Conservation (phyloP, 2,888 invertebrate genomes). For the Phytoseiulus persimilis region DNA sequence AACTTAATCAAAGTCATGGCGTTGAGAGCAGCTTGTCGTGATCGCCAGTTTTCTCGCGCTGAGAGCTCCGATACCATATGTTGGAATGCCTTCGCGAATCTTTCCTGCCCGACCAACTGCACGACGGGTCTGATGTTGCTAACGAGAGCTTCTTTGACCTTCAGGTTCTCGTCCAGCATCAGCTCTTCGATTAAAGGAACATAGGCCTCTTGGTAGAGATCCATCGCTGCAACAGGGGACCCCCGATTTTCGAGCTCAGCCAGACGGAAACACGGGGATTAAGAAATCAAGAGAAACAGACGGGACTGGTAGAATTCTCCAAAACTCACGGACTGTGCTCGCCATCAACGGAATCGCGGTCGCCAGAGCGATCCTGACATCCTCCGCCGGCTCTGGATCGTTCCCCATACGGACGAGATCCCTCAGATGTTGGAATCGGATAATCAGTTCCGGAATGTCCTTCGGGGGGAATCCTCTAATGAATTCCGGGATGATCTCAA, state of each 20-base stretch:
- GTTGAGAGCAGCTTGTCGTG: not conserved
- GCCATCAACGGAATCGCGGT: not conserved
- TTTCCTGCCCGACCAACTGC: constrained; percentile 20
- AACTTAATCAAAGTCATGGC: constrained; percentile 6
- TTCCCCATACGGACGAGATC: not conserved
- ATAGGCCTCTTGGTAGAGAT: constrained; percentile 6
- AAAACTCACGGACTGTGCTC: not conserved
- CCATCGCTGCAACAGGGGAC: not conserved
- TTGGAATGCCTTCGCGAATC: constrained; percentile 11
- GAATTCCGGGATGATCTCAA: constrained; percentile 16
- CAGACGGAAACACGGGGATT: too few species aligned
- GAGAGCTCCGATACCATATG: not conserved
- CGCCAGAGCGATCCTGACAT: not conserved
- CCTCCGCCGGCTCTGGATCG: not conserved
- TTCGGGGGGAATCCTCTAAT: not conserved
- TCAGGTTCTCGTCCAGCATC: constrained; percentile 5
- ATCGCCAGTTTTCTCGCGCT: not conserved
- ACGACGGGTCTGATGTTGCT: constrained; percentile 23
- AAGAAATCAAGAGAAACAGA: too few species aligned
- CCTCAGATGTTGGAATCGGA: not conserved
- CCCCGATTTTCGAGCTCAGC: too few species aligned
- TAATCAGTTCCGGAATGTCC: constrained; percentile 6
- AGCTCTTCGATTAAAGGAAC: constrained; percentile 32
- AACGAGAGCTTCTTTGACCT: constrained; percentile 7
- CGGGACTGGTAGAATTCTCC: not conserved